Evolutionary conservation across 2,888 invertebrate species (phyloP), one percentile per base, ranked within the genome.

Genomic region (Drosophila prostipennis): DNA sequence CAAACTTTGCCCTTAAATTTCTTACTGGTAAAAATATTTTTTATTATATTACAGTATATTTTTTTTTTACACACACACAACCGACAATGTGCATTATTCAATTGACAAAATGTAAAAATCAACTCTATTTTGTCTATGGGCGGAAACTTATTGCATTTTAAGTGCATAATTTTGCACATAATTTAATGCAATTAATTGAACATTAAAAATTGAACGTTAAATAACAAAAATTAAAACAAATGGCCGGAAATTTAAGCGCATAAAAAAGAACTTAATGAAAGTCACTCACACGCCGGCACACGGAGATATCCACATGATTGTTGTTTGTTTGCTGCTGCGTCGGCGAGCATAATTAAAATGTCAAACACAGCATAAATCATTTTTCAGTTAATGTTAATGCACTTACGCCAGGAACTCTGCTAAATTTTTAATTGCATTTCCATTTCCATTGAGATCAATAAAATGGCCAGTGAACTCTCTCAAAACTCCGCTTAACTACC

Each of bases 371-470:
- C 69, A 84, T 76, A 67, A 75, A 75, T 75, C 76, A 75, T 65
- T 67, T 72, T 69, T 36, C 57, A 57, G 74, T 72, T 65, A 65
- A 67, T 70, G 72, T 79, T 84, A 84, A 87, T 87, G 85, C 82
- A 84, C 69, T 80, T 61, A 43, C 40, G 53, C 39, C 53, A 5
- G 53, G 43, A 46, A 48, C 60, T 65, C 37, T 74, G 70, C 75
- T 79, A 77, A 82, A 87, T 76, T 77, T 82, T 85, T 81, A 85
- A 87, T 82, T 81, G 78, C 80, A 74, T 85, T 82, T 85, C 76
- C 80, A 76, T 85, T 82, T 81, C 76, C 73, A 85, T 87, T 79
- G 73, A 85, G 79, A 85, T 85, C 82, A 85, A 87, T 87, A 79
- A 74, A 69, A 69, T 69, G 40, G 46, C 29, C 4, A 48, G 23